Evolutionary conservation across 1,140 invertebrate genomes (phyloP), one percentile per base, ranked within the genome.

Genomic region (Drusus annulatus): DNA sequence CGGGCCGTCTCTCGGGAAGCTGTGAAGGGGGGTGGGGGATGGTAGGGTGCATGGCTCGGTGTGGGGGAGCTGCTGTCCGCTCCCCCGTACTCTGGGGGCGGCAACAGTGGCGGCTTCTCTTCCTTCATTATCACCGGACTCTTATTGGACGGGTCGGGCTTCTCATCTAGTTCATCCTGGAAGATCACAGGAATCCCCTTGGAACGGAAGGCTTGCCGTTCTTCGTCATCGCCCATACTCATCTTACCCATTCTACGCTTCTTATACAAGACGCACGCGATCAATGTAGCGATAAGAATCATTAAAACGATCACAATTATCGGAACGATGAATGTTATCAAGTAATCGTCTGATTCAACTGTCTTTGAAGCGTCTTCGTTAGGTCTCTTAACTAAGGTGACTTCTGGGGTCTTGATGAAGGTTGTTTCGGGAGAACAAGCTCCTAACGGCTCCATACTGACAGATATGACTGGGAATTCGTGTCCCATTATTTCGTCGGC

Each of bases 131-230:
- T 98, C 1, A 98, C 93, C 1, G 97, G 97, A 52, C 94, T 94
- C 89, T 98, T 98, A 84, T 96, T 96, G 31, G 94, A 94, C 36
- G 95, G 93, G 71, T 89, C 88, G 1, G 94, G 95, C 85, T 96
- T 95, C 85, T 98, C 97, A 83, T 97, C 96, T 15, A 98, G 89
- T 86, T 99, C 97, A 88, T 99, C 97, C 87, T 95, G 94, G 87
- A 98, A 98, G 83, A 98, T 98, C 6, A 98, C 96, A 0, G 97
- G 97, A 84, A 98, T 96, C 60, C 96, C 96, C 88, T 97, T 98
- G 82, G 94, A 96, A 8, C 96, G 92, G 88, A 97, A 98, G 71
- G 91, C 94, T 87, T 94, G 93, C 62, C 94, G 91, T 84, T 95
- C 94, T 84, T 96, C 95, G 82, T 96, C 95, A 83, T 95, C 92